Base-by-base conservation (phyloP, 2,113 vertebrate species). In the Anser cygnoides region DNA sequence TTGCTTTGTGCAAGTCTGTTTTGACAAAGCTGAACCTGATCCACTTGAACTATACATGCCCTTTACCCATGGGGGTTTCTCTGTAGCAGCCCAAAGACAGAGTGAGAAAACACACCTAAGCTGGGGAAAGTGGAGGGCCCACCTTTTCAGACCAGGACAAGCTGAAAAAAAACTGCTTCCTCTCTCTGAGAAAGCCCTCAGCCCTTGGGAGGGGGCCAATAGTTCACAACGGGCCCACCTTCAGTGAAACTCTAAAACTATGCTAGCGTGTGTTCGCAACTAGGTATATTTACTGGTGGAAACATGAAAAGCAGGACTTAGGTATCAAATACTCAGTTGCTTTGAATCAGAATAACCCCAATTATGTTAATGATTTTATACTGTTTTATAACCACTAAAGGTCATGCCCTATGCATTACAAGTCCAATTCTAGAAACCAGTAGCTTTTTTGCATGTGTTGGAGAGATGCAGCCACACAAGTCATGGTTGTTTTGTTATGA, bases 231-330 rank as follows among this genome's bases (percentile, higher is more conserved):
- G n/a, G 66, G 54, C 39, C 59, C 5, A 16, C 29, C 62, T 54
- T 54, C 31, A 29, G 19, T 43, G 78, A 70, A 35, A 9, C 22
- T 35, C 49, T 62, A 22, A 62, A n/a, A 43, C 17, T 29, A 3
- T 11, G 8, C 26, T 21, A n/a, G 13, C 6, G 2, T n/a, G 26
- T 49, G 33, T 57, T 72, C 14, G 2, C 4, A 6, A 67, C 52
- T 28, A 91, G 13, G 13, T 75, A 4, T 22, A 19, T 9, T 44
- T 65, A 15, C 0, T 0, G 39, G 19, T 75, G 0, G 0, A 81
- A 57, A 39, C 18, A 29, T 35, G n/a, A 35, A 78, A 66, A 75
- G 25, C 3, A 80, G 31, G 41, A 68, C 26, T 87, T 52, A 16
- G 6, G 33, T 11, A 20, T 19, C 35, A 66, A 70, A 75, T 39